Evolutionary conservation across 2,888 invertebrate genomes (phyloP).

Genomic region (Ecdyonurus torrentis): DNA sequence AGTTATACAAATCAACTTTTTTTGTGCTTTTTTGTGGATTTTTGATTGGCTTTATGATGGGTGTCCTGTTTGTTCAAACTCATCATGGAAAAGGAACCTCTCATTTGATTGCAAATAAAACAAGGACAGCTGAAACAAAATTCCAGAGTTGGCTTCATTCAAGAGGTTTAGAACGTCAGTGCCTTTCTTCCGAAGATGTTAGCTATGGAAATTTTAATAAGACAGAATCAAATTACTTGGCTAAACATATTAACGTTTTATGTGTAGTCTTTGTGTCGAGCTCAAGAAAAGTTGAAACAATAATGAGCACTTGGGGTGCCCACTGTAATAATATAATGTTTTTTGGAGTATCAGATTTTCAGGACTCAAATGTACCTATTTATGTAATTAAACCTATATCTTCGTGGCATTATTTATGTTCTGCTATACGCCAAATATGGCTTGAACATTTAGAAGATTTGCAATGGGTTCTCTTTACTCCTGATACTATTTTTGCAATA

Average conservation of each 20-base stretch:
- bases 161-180: constrained; percentile 13
- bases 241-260: constrained; percentile 24
- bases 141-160: constrained; percentile 20
- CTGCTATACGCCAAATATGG: constrained; percentile 24
- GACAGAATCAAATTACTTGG: constrained; percentile 21
- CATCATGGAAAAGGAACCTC: constrained; percentile 11
- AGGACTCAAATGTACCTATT: constrained; percentile 6
- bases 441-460: constrained; percentile 13
- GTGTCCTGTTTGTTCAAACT: constrained; percentile 13
- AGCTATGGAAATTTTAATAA: constrained; percentile 17
- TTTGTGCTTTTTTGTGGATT: constrained; percentile 19
- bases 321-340: constrained; percentile 14
- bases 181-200: constrained; percentile 18
- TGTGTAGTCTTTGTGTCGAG: constrained; percentile 31
- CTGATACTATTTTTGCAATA: constrained; percentile 36
- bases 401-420: constrained; percentile 30
- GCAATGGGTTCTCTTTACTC: constrained; percentile 36
- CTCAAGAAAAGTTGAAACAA: constrained; percentile 25
- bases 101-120: neutral
- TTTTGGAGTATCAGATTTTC: constrained; percentile 5
- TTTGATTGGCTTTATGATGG: constrained; percentile 17
- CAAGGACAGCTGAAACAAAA: constrained; percentile 8
- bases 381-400: constrained; percentile 20
- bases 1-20: neutral
- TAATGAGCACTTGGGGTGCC: constrained; percentile 27